Evolutionary conservation across 1,140 invertebrate species (phyloP), one percentile per base, ranked within the genome.

Genomic region (Hypothenemus hampei): DNA sequence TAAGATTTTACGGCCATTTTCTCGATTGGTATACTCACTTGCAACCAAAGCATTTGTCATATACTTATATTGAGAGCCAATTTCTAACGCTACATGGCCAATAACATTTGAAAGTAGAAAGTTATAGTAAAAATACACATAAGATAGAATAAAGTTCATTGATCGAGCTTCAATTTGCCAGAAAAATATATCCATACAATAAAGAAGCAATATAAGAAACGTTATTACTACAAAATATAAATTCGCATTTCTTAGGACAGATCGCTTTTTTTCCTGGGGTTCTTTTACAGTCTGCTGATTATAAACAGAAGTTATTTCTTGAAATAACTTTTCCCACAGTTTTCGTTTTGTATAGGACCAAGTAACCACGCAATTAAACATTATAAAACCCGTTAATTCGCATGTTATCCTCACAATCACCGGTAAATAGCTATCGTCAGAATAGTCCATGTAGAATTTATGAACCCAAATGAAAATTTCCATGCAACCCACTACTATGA

Each of bases 381-480:
- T 52, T 4, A 20, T 31, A 15, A 43, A 52, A 3, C 49, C 49
- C 3, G 49, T 24, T 10, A 52, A 24, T 21, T 52, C 49, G 23
- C 49, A 52, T n/a, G 19, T 33, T 2, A 52, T 40, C 18, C 49
- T 20, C 20, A 52, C 49, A 11, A 44, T 43, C 39, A 52, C 24
- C 1, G 49, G 37, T 16, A 52, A 35, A 15, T 52, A 52, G 44
- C 49, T 52, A 31, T 52, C 39, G 6, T 11, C 13, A 4, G 51
- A 54, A 35, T 54, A 54, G 1, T 37, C 51, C 10, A 20, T 54
- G 23, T 54, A 54, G 15, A 54, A 54, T 33, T 54, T 54, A 18
- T 54, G 39, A 10, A 45, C 15, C 51, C 51, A 54, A 11, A 54
- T 54, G 29, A 45, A 54, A n/a, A 54, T 22, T 39, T 54, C 51